Base-by-base conservation (phyloP, 2,888 invertebrate genomes). In the Pocota personata region DNA sequence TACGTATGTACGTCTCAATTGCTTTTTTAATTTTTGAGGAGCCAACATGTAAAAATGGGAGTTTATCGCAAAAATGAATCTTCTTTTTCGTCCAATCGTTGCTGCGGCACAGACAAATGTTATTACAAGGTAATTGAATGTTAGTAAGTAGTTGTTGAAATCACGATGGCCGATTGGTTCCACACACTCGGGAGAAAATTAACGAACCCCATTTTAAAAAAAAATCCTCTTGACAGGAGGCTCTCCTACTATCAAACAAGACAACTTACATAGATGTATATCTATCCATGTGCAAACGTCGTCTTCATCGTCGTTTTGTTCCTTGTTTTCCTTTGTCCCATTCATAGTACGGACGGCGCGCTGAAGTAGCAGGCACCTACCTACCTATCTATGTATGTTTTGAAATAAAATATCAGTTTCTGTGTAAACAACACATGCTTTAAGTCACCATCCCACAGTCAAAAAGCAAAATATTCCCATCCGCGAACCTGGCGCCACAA, bases 361-460 rank as follows among this genome's bases (percentile, higher is more conserved):
- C 57, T 67, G 21, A 58, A 82, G 77, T 66, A 72, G 64, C 37
- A 79, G 71, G 43, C 55, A 83, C 48, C 67, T 78, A 62, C 55
- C 67, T 73, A 73, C 62, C 55, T 67, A 43, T 90, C 67, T 73
- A 73, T 67, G 48, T 67, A 43, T 90, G 89, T 91, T 91, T 91
- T 90, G 90, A 91, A 90, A 91, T 90, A 91, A 91, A 91, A 91
- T 91, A 91, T 91, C 91, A 91, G 90, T 91, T 91, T 91, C 91
- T 91, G 89, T 89, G 90, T 91, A 91, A 91, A 91, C 91, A 91
- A 87, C 88, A 90, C 77, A 78, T 82, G 87, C 73, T 77, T 82
- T 67, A 82, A 82, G 77, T 82, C 73, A 86, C 66, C 76, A 76
- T 86, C 62, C 76, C 66, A 72, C 72, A 87, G 82, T 73, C 64